phyloP scores from a whole-genome alignment of 2,113 vertebrate genomes.

The Fukomys damarensis region DNA sequence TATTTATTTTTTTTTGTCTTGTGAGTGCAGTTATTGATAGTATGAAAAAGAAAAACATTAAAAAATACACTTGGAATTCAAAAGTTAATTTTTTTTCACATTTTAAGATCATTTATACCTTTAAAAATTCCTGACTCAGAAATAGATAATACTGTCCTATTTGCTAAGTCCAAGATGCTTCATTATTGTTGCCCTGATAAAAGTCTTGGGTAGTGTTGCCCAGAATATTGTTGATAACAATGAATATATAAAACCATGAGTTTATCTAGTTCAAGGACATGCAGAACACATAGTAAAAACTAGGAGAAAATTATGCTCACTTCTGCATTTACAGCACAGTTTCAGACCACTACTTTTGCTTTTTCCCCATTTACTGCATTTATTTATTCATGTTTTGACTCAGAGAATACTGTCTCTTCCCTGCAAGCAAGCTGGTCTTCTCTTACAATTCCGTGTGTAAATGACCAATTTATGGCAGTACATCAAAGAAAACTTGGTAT shows the following conservation, averaged over 20 bases:
- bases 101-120: slow-evolving; percentile 26
- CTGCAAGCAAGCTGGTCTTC: neutral
- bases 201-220: neutral
- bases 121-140: neutral
- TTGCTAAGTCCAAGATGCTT: neutral
- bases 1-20: neutral
- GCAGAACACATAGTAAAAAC: neutral
- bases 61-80: neutral
- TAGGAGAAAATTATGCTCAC: neutral
- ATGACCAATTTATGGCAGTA: neutral
- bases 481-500: neutral
- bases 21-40: neutral
- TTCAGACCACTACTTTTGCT: neutral
- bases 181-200: neutral
- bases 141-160: neutral
- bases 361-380: neutral
- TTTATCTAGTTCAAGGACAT: neutral
- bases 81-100: neutral
- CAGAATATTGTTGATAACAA: neutral
- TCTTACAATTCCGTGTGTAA: neutral
- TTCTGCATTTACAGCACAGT: neutral
- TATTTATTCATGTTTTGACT: neutral
- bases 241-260: neutral
- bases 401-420: neutral
- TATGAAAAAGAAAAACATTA: neutral